Base-by-base conservation (phyloP, 2,888 invertebrate genomes). In the Athetis lepigone region DNA sequence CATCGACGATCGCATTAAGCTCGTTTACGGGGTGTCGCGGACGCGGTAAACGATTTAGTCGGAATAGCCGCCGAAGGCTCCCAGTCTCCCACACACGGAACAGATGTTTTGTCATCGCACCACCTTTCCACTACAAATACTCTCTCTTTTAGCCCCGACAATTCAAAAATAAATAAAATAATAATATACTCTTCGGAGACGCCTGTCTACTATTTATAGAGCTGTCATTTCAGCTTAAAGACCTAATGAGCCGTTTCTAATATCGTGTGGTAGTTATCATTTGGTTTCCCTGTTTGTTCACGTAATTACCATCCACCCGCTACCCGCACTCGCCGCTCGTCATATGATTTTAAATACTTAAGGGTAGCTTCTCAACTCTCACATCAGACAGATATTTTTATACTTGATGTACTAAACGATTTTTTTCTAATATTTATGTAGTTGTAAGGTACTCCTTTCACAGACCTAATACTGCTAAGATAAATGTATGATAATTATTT, bases 181-280 rank as follows among this genome's bases (percentile, higher is more conserved):
- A 86, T 79, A 84, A 81, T 88, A 87, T 87, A 86, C 85, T 85
- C 81, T 84, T 75, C 82, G 83, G 82, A 86, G 85, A 85, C 84
- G 82, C 74, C 80, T 82, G 87, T 81, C 81, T 77, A 76, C 90
- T 93, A 94, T 93, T 92, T 93, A 91, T 91, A 88, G 92, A 91
- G 82, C 89, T 93, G 94, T 94, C 94, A 93, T 90, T 86, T 90
- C 86, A 86, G 86, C 89, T 94, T 93, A 93, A 91, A 91, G 83
- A 92, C 88, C 91, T 94, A 94, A 94, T 94, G 94, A 94, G 92
- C 88, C 92, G 93, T 89, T 90, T 92, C 92, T 89, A 90, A 92
- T 92, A 91, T 89, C 84, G 91, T 91, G 84, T 87, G 89, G 89
- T 88, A 86, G 89, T 88, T 85, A 85, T 90, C 92, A 88, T 90